phyloP scores from a whole-genome alignment of 2,888 invertebrate genomes.

The Tipula vernalis region DNA sequence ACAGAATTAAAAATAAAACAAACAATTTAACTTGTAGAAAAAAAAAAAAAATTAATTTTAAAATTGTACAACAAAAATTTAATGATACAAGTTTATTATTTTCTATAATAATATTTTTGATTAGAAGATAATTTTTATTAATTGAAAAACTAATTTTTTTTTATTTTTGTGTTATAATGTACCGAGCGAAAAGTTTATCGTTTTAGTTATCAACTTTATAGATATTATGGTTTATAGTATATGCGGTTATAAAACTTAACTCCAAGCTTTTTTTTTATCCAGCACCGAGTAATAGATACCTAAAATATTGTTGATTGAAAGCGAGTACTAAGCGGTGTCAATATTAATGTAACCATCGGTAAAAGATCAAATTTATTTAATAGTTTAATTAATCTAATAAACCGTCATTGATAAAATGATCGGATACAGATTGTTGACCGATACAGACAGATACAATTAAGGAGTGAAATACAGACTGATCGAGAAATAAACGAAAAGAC shows the following conservation, averaged over 20 bases:
- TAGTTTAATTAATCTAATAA: no score
- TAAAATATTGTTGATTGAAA: no score
- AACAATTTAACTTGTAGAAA: neutral
- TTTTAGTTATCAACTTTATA: neutral
- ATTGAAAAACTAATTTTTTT: neutral
- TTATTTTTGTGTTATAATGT: neutral
- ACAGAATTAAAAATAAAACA: neutral
- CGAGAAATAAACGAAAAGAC: no score
- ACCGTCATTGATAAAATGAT: no score
- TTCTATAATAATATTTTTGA: neutral
- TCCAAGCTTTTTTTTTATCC: neutral
- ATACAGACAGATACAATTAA: no score
- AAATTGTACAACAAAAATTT: neutral
- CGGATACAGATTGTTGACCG: no score
- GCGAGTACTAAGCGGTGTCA: no score
- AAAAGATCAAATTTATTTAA: no score
- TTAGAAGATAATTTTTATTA: neutral
- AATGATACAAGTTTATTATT: neutral
- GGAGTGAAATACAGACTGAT: no score
- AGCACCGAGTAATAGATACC: neutral
- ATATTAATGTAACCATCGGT: no score
- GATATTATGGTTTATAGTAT: neutral
- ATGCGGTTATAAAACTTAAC: neutral
- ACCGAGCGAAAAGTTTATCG: neutral
- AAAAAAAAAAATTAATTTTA: neutral